Base-by-base conservation (phyloP, 2,113 vertebrate genomes). In the Genyomyrus donnyi region DNA sequence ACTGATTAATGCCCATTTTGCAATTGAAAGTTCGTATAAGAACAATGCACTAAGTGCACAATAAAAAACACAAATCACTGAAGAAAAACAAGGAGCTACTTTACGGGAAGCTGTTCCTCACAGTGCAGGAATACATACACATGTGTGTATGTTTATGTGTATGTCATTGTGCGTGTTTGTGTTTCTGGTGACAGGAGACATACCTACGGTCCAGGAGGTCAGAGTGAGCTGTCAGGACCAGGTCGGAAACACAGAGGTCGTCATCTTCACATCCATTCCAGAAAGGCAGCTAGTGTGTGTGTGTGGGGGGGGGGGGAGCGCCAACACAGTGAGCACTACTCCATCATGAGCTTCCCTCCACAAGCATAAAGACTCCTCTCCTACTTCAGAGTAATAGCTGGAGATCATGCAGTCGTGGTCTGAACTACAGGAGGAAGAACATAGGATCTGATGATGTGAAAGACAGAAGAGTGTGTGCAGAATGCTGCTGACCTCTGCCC, bases 191-290 rank as follows among this genome's bases (percentile, higher is more conserved):
- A 62, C 35, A 45, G 19, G 10, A 42, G 7, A 62, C 39, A 58
- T 66, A 24, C 87, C 87, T 46, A 89, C 94, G 95, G 8, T 95
- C 96, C 89, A 95, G 94, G 10, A 99, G 94, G 85, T 99, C 98
- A 0, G 96, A 96, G 87, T 87, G 95, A 88, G 96, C 96, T 0
- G 97, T 95, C 49, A 99, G 95, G 91, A 96, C 90, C 24, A 99
- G 96, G 87, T 99, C 97, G 0, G 98, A 97, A 21, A 97, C 94
- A 0, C 98, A 99, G 91, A 93, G 95, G 19, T 99, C 97, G 0
- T 99, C 98, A 89, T 98, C 96, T 0, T 96, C 97, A 93, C 98
- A 99, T 8, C 98, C 98, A 0, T 99, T 99, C 98, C 98, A 99
- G 96, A 99, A 99, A 4, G 96, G 97, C 19, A 99, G 96, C 98